Percentiles rank a stretch among this genome's conserved stretches.
phyloP scores from a whole-genome alignment of 2,888 invertebrate genomes.

The Drosophila bunnanda region DNA sequence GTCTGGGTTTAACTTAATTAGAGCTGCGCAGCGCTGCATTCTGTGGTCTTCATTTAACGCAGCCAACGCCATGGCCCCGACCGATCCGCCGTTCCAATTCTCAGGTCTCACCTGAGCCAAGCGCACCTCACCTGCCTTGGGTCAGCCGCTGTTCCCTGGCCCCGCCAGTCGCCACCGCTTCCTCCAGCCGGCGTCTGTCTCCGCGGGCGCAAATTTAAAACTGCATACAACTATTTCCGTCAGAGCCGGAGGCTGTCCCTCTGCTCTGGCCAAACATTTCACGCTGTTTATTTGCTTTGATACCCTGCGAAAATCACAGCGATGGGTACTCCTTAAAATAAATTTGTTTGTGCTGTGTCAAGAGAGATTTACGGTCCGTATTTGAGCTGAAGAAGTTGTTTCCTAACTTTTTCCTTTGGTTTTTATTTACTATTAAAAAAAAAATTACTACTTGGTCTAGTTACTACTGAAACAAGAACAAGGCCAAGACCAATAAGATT shows the following conservation, averaged over 20 bases:
- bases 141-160: constrained; percentile 22
- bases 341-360: neutral
- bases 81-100: constrained; percentile 29
- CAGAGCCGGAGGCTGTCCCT: constrained; percentile 28
- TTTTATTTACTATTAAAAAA: too few relatives aligned
- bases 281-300: constrained; percentile 60
- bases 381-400: too few relatives aligned
- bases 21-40: constrained; percentile 74
- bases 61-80: constrained; percentile 55
- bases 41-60: constrained; percentile 77
- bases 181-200: constrained; percentile 15
- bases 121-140: constrained; percentile 39
- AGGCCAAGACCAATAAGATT: too few relatives aligned
- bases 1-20: constrained; percentile 80
- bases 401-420: too few relatives aligned
- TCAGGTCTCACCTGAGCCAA: constrained; percentile 4
- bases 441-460: too few relatives aligned
- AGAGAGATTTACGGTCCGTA: neutral
- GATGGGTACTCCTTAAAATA: neutral
- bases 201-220: constrained; percentile 67
- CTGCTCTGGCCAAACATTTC: constrained; percentile 43
- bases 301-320: constrained; percentile 12
- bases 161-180: neutral
- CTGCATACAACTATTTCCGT: constrained; percentile 57
- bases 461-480: too few relatives aligned